These are phyloP conservation scores for Poecile montanus DNA, from an alignment of 2,797 vertebrate genomes.

Conservation along the genomic window DNA sequence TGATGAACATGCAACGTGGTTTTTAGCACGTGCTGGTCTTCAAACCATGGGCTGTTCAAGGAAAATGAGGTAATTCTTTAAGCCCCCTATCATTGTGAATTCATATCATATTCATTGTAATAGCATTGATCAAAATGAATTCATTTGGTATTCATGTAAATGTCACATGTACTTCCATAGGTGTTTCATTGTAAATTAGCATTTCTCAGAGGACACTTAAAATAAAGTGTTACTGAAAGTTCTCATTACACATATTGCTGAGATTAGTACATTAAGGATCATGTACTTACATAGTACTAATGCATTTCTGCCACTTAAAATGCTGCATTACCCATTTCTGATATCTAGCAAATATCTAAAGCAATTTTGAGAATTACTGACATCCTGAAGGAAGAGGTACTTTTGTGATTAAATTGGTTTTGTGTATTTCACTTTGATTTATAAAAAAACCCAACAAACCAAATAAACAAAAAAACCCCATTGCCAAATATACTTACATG, in stretches of 20 bases:
- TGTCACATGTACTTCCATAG: conserved; percentile 84
- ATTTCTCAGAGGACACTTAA: conserved; percentile 86
- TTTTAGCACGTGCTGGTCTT: conserved; percentile 42
- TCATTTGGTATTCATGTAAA: conserved; percentile 84
- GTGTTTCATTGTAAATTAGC: conserved; percentile 84
- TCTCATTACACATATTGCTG: conserved; percentile 82
- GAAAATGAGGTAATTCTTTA: conserved; percentile 69
- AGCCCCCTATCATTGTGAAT: conserved; percentile 74
- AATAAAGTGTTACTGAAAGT: conserved; percentile 85
- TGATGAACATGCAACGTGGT: not conserved
- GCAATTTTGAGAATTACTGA: conserved; percentile 80
- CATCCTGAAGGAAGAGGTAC: conserved; percentile 74
- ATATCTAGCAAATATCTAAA: conserved; percentile 78
- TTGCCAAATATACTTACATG: conserved; percentile 8
- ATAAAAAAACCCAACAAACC: not conserved
- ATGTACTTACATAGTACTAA: conserved; percentile 80
- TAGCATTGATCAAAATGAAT: conserved; percentile 85
- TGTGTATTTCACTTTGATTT: conserved; percentile 64
- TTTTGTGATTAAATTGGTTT: conserved; percentile 73
- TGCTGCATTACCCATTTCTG: conserved; percentile 77
- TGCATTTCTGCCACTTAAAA: conserved; percentile 82
- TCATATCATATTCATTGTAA: conserved; percentile 79
- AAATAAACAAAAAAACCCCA: not conserved
- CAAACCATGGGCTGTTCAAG: conserved; percentile 68
- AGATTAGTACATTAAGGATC: conserved; percentile 85